Evolutionary conservation across 1,140 invertebrate genomes (phyloP).

Genomic region (Meloidogyne floridensis): DNA sequence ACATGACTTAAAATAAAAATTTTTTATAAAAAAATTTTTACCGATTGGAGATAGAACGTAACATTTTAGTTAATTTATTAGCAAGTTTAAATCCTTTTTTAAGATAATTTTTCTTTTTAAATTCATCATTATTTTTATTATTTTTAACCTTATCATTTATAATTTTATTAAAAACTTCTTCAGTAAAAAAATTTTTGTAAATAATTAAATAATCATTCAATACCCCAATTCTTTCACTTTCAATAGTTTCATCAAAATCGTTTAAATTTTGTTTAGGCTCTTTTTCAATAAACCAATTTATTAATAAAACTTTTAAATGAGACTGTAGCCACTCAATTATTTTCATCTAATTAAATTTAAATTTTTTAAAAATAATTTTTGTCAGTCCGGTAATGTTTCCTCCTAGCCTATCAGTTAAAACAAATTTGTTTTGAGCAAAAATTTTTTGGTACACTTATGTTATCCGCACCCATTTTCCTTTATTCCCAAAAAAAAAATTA

Average conservation of each 20-base stretch:
- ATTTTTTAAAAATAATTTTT: no score
- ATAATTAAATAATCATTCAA: slow-evolving; percentile 1
- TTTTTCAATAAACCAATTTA: slow-evolving; percentile 10
- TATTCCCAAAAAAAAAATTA: no score
- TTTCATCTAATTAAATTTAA: background rate
- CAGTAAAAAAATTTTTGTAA: slow-evolving; percentile 1
- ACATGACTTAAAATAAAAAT: no score
- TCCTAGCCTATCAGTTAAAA: no score
- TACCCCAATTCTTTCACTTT: background rate
- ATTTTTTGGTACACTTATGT: no score
- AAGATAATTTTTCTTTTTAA: background rate
- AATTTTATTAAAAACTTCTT: slow-evolving; percentile 8
- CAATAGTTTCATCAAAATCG: background rate
- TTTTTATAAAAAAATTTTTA: no score
- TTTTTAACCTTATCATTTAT: background rate
- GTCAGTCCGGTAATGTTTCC: no score
- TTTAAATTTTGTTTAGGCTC: background rate
- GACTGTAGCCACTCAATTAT: background rate
- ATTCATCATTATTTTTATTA: background rate
- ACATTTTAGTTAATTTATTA: background rate
- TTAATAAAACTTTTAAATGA: background rate
- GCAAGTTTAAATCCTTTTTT: background rate
- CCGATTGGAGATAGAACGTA: background rate
- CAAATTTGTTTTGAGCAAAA: no score
- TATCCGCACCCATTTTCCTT: no score